A percentile compares a stretch with the other conserved stretches of the same genome.
phyloP scores from a whole-genome alignment of 2,888 invertebrate genomes.

The Melieria picta region DNA sequence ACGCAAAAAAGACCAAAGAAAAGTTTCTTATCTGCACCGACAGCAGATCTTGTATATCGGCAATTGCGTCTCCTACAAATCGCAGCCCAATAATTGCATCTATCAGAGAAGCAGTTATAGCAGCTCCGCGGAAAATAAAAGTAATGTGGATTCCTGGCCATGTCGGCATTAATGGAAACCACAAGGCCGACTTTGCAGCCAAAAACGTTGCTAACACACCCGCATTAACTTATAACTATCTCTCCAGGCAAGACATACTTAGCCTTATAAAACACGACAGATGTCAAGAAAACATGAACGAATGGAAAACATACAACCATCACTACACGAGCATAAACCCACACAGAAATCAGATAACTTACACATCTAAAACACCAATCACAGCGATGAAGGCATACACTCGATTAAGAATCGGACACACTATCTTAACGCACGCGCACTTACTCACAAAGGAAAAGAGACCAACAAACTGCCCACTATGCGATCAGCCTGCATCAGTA shows the following conservation, averaged over 20 bases:
- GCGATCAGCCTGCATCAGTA: no score
- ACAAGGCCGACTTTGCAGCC: background rate
- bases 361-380: no score
- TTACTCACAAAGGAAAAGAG: no score
- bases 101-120: background rate
- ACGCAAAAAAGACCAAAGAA: background rate
- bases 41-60: background rate
- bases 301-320: background rate
- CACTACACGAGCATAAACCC: background rate
- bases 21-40: background rate
- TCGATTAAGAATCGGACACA: no score
- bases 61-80: constrained; percentile 2
- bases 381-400: no score
- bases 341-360: background rate
- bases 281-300: background rate
- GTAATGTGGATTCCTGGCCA: background rate
- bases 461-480: no score
- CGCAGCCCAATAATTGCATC: constrained; percentile 1
- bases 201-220: background rate
- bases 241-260: background rate
- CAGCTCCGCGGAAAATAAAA: background rate
- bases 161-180: background rate
- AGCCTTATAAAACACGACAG: background rate
- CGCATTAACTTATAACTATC: background rate
- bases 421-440: no score